Evolutionary conservation across 2,113 vertebrate species (phyloP).

Genomic region (Elgaria multicarinata): DNA sequence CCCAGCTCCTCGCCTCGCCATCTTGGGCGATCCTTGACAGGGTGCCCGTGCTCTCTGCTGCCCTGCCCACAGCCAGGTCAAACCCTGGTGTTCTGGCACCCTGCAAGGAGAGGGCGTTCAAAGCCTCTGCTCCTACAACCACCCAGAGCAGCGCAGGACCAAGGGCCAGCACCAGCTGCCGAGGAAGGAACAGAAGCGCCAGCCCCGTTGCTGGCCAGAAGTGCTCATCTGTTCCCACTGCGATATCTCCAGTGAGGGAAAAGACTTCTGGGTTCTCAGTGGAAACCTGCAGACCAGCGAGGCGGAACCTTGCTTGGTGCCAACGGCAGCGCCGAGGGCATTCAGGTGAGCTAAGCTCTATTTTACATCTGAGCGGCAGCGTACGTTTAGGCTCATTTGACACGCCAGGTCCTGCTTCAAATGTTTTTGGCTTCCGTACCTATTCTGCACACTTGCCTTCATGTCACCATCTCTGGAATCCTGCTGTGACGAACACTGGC

Average conservation of each 20-base stretch:
- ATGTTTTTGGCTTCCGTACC: conserved; percentile 45
- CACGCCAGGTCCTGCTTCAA: conserved; percentile 38
- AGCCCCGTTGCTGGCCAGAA: conserved; percentile 22
- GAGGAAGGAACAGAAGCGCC: not conserved
- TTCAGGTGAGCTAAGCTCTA: conserved; percentile 27
- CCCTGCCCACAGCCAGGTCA: not conserved
- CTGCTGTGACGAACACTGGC: conserved; percentile 4
- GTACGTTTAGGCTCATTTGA: conserved; percentile 23
- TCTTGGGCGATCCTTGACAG: not conserved
- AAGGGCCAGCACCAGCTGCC: not conserved
- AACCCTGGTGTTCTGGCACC: not conserved
- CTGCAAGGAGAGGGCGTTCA: not conserved
- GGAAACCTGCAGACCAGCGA: conserved; percentile 40
- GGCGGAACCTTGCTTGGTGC: conserved; percentile 43
- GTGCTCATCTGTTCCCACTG: not conserved
- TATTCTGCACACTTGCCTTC: conserved; percentile 30
- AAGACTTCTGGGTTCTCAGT: conserved; percentile 26
- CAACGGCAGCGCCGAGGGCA: conserved; percentile 42
- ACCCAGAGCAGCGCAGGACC: not conserved
- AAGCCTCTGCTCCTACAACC: not conserved
- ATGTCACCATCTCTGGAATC: conserved; percentile 37
- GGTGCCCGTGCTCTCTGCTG: not conserved
- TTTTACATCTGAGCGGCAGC: conserved; percentile 43
- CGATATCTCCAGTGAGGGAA: conserved; percentile 49
- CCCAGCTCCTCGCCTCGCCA: not conserved